Base-by-base conservation (phyloP, 2,113 vertebrate species). In the Bubo blakistoni region DNA sequence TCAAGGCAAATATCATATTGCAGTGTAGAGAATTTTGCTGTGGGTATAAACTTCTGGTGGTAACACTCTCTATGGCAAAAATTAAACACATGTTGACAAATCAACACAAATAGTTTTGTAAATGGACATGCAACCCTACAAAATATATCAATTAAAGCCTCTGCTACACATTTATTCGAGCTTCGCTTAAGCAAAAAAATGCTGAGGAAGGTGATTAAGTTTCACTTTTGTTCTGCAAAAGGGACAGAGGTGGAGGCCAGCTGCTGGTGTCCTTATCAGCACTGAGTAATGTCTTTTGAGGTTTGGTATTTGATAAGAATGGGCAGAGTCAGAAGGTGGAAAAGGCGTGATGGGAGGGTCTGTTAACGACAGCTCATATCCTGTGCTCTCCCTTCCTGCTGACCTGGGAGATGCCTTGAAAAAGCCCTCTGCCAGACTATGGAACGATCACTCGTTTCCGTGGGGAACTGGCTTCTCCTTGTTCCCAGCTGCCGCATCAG, bases 301-400 rank as follows among this genome's bases (percentile, higher is more conserved):
- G 86, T 78, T 86, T 81, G 84, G 29, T 80, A 32, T 84, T 89
- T 87, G 91, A 49, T 80, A 82, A 91, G 70, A 72, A 26, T 42
- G 78, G 81, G 89, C 49, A 96, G 88, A 90, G 38, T 29, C 46
- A 77, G 81, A 55, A 49, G 42, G 58, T 54, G 54, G 40, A 58
- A 63, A 82, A 62, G 11, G 10, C 2, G 2, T 0, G 1, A 0
- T 47, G 67, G 94, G 88, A 74, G 71, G 88, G 58, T 70, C 14
- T 70, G 13, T 77, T 77, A 52, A 42, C 13, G 66, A 32, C 44
- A 54, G 22, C 27, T 80, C 57, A 29, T 40, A 81, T 44, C 52
- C 26, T 65, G n/a, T 70, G 16, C 54, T 29, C 32, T 42, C 0
- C 2, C 54, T 90, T 76, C 88, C 88, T 61, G n/a, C 51, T 92